phyloP scores from a whole-genome alignment of 1,140 invertebrate species.

The Zaprionus inermis region DNA sequence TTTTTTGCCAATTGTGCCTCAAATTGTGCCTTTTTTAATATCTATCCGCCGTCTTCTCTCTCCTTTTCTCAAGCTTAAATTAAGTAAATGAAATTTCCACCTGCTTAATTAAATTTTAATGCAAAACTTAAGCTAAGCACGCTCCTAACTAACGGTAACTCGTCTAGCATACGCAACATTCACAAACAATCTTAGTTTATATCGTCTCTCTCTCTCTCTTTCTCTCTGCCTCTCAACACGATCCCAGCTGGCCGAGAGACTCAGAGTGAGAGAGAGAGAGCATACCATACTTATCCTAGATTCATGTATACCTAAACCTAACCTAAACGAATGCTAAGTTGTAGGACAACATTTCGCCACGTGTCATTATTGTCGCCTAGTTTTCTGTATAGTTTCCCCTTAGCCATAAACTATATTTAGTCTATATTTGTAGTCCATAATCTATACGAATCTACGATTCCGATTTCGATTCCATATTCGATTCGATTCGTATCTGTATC shows the following conservation, averaged over 20 bases:
- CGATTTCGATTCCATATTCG: neutral
- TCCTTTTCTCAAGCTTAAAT: conserved; percentile 45
- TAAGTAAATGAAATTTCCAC: conserved; percentile 78
- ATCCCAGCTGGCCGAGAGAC: neutral
- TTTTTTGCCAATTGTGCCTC: conserved; percentile 14
- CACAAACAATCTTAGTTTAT: conserved; percentile 11
- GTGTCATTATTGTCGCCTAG: conserved; percentile 54
- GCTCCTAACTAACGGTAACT: conserved; percentile 48
- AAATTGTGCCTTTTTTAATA: conserved; percentile 12
- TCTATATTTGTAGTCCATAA: conserved; percentile 32
- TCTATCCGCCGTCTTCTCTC: neutral
- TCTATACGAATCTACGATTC: neutral
- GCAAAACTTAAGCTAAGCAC: conserved; percentile 55
- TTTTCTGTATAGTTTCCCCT: conserved; percentile 47
- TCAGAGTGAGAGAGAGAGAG: conserved; percentile 29
- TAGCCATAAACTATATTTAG: conserved; percentile 46
- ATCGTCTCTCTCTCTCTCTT: conserved; percentile 8
- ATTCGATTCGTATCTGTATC: conserved; percentile 11
- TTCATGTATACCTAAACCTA: conserved; percentile 30
- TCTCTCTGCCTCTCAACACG: neutral
- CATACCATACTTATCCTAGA: conserved; percentile 24
- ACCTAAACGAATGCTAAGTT: conserved; percentile 45
- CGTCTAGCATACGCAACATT: conserved; percentile 5
- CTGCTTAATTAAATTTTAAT: conserved; percentile 64
- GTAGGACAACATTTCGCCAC: conserved; percentile 48